A percentile compares a stretch with the other conserved stretches of the same genome.
These are phyloP conservation scores for Rutpela maculata DNA, from an alignment of 2,888 invertebrate species.

Conservation along the genomic window DNA sequence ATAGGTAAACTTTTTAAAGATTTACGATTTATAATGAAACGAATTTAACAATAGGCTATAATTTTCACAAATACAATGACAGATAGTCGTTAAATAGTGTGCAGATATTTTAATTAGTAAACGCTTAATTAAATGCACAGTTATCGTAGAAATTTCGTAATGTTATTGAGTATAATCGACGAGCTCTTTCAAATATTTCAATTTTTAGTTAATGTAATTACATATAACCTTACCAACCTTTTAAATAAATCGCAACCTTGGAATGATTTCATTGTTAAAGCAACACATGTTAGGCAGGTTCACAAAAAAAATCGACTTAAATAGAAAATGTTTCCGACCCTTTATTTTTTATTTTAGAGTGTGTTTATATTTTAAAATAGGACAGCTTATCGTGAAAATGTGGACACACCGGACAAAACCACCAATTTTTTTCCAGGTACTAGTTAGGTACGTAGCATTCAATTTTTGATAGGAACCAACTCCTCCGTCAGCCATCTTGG, in stretches of 20 bases:
- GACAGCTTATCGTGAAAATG: no score
- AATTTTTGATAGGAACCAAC: no score
- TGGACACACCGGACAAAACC: no score
- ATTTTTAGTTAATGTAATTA: not conserved
- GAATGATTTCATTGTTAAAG: not conserved
- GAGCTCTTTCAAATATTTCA: not conserved
- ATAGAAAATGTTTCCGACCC: no score
- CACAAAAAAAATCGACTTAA: no score
- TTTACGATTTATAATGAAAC: not conserved
- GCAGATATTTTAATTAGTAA: not conserved
- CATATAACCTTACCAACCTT: not conserved
- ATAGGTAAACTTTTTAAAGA: slow-evolving; percentile 77
- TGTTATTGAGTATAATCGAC: not conserved
- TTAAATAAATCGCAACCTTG: slow-evolving; percentile 17
- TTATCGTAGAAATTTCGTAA: not conserved
- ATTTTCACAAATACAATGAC: not conserved
- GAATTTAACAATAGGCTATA: not conserved
- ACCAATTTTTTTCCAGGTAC: no score
- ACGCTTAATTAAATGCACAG: not conserved
- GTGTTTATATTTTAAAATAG: no score
- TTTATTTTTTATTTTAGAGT: no score
- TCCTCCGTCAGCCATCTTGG: no score
- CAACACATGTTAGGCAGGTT: not conserved
- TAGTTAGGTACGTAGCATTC: no score
- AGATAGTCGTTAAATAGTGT: not conserved